A percentile compares a stretch with the other conserved stretches of the same genome.
phyloP scores from a whole-genome alignment of 2,113 vertebrate genomes.

The Muscicapa adusta region DNA sequence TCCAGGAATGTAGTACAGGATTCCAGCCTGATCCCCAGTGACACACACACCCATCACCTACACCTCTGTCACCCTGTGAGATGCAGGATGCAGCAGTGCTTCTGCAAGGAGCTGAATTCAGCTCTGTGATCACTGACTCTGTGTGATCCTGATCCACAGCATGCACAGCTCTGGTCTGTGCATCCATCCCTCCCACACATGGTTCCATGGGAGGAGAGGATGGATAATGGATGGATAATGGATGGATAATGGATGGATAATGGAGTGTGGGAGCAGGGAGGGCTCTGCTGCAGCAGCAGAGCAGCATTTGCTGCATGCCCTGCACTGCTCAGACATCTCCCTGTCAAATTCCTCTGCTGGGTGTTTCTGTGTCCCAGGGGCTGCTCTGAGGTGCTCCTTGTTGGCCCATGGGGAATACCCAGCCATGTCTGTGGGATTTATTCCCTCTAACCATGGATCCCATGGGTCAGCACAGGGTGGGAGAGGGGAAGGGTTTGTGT shows the following conservation, averaged over 20 bases:
- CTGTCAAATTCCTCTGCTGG: neutral
- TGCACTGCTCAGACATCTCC: neutral
- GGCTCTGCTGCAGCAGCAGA: neutral
- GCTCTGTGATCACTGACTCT: neutral
- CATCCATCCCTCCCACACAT: neutral
- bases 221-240: neutral
- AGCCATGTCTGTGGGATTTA: too few relatives aligned
- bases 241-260: neutral
- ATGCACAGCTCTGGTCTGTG: neutral
- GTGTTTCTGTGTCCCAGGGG: neutral
- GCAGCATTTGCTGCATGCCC: neutral
- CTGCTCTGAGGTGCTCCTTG: neutral
- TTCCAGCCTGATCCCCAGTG: too few relatives aligned
- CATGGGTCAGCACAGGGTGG: neutral
- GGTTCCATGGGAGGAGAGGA: neutral
- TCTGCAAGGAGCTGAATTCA: neutral
- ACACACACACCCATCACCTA: too few relatives aligned
- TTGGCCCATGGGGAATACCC: too few relatives aligned
- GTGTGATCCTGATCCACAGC: neutral
- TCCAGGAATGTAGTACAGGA: too few relatives aligned
- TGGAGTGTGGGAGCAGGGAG: neutral
- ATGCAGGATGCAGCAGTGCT: neutral
- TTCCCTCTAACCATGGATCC: too few relatives aligned
- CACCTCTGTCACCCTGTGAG: neutral
- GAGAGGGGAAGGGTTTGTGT: neutral